A percentile compares a stretch with the other conserved stretches of the same genome.
Evolutionary conservation across 2,888 invertebrate species (phyloP).

Genomic region (Erebia palarica): DNA sequence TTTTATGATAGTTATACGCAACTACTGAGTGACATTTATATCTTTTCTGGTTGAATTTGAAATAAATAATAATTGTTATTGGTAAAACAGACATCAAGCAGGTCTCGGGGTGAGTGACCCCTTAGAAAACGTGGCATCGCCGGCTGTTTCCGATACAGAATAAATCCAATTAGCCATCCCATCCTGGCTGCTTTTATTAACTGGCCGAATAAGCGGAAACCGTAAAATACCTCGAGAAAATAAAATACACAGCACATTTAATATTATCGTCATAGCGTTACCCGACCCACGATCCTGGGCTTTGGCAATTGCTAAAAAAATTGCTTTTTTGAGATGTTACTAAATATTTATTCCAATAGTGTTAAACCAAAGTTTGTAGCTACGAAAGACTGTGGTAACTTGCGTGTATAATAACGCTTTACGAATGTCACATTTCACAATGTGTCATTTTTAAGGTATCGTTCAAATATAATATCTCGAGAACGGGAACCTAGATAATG

Average conservation of each 20-base stretch:
- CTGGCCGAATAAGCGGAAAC: slow-evolving; percentile 60
- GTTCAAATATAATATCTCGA: too few species aligned
- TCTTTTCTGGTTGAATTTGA: neutral
- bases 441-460: too few species aligned
- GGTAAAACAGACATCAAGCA: slow-evolving; percentile 7
- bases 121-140: slow-evolving; percentile 56
- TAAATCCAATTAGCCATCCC: slow-evolving; percentile 74
- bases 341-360: too few species aligned
- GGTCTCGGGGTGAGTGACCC: slow-evolving; percentile 59
- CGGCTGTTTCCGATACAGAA: slow-evolving; percentile 67
- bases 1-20: too few species aligned
- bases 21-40: neutral
- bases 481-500: too few species aligned
- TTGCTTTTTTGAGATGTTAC: too few species aligned
- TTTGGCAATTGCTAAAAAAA: too few species aligned
- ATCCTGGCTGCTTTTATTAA: slow-evolving; percentile 69
- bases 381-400: too few species aligned
- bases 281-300: neutral
- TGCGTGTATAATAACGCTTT: too few species aligned
- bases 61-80: neutral
- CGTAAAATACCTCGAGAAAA: slow-evolving; percentile 50
- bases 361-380: too few species aligned
- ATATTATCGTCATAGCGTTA: neutral
- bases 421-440: too few species aligned
- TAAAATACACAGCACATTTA: neutral